These are phyloP conservation scores for Steromphala cineraria DNA, from an alignment of 2,888 invertebrate genomes.

Conservation along the genomic window DNA sequence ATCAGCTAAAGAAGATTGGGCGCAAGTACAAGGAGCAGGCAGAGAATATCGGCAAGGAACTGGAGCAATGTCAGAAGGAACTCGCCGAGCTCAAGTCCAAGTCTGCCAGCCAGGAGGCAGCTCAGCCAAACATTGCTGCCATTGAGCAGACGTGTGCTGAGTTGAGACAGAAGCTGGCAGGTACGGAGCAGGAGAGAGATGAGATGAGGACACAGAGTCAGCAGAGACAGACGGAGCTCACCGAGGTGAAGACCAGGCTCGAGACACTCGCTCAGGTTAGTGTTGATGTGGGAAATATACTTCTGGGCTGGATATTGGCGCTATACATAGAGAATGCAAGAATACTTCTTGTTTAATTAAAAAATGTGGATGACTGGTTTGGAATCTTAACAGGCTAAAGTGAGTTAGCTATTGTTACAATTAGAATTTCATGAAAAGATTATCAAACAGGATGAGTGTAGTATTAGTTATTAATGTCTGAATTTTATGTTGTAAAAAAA, in stretches of 20 bases:
- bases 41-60: conserved; percentile 81
- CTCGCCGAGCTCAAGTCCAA: conserved; percentile 67
- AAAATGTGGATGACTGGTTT: no score
- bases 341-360: no score
- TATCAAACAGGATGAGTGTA: no score
- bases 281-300: no score
- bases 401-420: no score
- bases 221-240: conserved; percentile 89
- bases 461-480: no score
- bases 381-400: no score
- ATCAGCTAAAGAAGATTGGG: conserved; percentile 85
- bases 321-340: no score
- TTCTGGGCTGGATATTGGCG: no score
- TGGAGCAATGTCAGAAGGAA: conserved; percentile 41
- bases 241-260: conserved; percentile 78
- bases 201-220: conserved; percentile 89
- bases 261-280: conserved; percentile 77
- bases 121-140: conserved; percentile 32
- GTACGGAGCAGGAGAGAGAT: conserved; percentile 75
- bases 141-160: conserved; percentile 38
- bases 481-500: no score
- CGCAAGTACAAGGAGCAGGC: conserved; percentile 93
- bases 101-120: conserved; percentile 33
- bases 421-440: no score
- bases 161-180: conserved; percentile 28